Percentiles rank a stretch among this genome's conserved stretches.
Evolutionary conservation across 2,888 invertebrate genomes (phyloP).

Genomic region (Rhimphoctona megacephalus): DNA sequence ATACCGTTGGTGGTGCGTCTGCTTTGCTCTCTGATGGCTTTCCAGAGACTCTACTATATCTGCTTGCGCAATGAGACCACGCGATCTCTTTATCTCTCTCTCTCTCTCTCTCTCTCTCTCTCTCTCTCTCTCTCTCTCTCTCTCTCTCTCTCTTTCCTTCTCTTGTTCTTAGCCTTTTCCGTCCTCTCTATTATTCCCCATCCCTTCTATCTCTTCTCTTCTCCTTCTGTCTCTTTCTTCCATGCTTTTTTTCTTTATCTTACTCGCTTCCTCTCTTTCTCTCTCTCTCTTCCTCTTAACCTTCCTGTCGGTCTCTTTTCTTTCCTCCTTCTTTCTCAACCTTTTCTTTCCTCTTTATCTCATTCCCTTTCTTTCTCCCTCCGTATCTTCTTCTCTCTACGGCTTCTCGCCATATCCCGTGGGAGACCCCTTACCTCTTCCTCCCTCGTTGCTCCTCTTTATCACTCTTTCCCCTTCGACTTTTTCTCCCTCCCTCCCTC

Average conservation of each 20-base stretch:
- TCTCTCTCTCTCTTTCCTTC: slow-evolving; percentile 40
- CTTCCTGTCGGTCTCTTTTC: slow-evolving; percentile 15
- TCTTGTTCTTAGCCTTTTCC: slow-evolving; percentile 23
- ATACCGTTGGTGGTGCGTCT: slow-evolving; percentile 58
- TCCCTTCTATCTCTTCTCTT: slow-evolving; percentile 21
- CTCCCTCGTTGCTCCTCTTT: not conserved
- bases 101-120: slow-evolving; percentile 45
- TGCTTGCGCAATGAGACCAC: slow-evolving; percentile 61
- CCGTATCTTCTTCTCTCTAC: slow-evolving; percentile 18
- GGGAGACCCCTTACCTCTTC: slow-evolving; percentile 4
- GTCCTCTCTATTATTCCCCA: slow-evolving; percentile 63
- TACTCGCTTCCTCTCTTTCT: no score
- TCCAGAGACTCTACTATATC: slow-evolving; percentile 60
- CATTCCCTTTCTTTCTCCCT: slow-evolving; percentile 2
- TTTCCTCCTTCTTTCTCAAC: slow-evolving; percentile 14
- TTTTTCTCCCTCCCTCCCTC: slow-evolving; percentile 12
- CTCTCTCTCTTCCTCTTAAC: not conserved
- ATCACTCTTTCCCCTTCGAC: not conserved
- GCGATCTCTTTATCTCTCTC: slow-evolving; percentile 41
- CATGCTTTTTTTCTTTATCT: not conserved
- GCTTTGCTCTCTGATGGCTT: slow-evolving; percentile 63
- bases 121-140: slow-evolving; percentile 43
- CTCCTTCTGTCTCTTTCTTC: not conserved
- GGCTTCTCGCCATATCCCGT: slow-evolving; percentile 43
- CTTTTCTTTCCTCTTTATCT: not conserved